Percentiles rank a stretch among this genome's conserved stretches.
These are phyloP conservation scores for Drosophila barbarae DNA, from an alignment of 2,888 invertebrate genomes.

Conservation along the genomic window DNA sequence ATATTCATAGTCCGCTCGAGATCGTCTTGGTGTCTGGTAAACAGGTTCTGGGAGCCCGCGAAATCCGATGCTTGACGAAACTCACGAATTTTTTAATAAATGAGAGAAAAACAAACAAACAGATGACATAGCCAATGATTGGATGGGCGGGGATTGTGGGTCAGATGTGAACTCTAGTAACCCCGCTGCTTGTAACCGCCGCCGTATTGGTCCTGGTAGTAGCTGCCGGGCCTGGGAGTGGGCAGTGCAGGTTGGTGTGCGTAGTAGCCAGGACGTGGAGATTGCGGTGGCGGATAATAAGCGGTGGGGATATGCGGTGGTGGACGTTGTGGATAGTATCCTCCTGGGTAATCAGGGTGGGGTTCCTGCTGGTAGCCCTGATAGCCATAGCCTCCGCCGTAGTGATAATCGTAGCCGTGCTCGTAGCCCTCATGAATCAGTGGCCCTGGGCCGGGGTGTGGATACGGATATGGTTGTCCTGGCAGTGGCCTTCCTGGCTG, in stretches of 20 bases:
- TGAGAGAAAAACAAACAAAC: constrained; percentile 18
- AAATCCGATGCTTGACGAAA: constrained; percentile 7
- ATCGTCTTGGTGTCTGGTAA: constrained; percentile 29
- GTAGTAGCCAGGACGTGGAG: constrained; percentile 33
- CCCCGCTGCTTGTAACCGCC: constrained; percentile 45
- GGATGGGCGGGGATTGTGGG: neutral
- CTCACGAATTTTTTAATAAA: constrained; percentile 29
- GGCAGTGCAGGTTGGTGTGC: constrained; percentile 5
- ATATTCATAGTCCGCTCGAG: constrained; percentile 35
- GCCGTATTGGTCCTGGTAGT: constrained; percentile 32
- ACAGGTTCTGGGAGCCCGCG: constrained; percentile 47
- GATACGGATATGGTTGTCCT: neutral
- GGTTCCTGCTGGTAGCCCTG: constrained; percentile 29
- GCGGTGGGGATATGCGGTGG: constrained; percentile 20
- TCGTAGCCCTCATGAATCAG: constrained; percentile 60
- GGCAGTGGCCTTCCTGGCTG: constrained; percentile 31
- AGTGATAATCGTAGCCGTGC: constrained; percentile 66
- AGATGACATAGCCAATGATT: constrained; percentile 8
- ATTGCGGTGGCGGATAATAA: constrained; percentile 43
- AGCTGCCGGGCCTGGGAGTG: neutral
- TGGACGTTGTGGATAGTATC: constrained; percentile 39
- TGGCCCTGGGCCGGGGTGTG: constrained; percentile 38
- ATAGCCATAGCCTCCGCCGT: constrained; percentile 56
- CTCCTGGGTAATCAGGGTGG: constrained; percentile 19
- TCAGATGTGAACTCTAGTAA: constrained; percentile 39